Conservation (phyloP, 2,113 vertebrate species). For the Xenus cinereus region DNA sequence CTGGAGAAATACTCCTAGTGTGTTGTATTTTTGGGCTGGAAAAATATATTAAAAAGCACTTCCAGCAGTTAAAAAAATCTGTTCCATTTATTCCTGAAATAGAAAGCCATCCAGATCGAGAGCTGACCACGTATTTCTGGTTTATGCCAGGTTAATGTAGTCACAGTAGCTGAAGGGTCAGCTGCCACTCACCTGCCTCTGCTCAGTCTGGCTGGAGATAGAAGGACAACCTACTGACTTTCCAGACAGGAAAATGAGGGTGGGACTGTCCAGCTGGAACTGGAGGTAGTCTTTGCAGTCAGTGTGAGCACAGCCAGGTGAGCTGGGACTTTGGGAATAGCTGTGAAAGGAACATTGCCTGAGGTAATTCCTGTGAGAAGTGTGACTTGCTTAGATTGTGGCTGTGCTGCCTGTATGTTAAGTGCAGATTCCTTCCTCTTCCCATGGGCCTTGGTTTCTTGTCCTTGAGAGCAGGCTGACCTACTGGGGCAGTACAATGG, state of each 20-base stretch:
- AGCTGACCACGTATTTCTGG: fast-evolving
- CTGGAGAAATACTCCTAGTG: not conserved
- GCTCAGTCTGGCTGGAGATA: not conserved
- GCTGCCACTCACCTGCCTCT: not conserved
- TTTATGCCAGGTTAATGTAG: not conserved
- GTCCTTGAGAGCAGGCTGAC: not conserved
- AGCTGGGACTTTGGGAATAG: not conserved
- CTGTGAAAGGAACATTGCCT: not conserved
- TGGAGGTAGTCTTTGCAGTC: not conserved
- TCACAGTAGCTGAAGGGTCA: not conserved
- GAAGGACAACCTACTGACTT: not conserved
- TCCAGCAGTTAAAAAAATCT: not conserved
- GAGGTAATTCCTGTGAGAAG: not conserved
- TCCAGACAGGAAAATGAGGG: not conserved
- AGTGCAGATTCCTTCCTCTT: not conserved
- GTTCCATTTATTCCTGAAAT: not conserved
- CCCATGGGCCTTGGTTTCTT: not conserved
- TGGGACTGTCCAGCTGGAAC: not conserved
- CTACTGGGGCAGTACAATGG: not conserved
- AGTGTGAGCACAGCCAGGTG: not conserved
- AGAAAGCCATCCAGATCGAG: not conserved
- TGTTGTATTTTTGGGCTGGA: not conserved
- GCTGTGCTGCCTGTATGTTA: not conserved
- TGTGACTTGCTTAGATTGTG: not conserved
- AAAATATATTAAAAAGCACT: not conserved